phyloP scores from a whole-genome alignment of 2,113 vertebrate species.

The Neogale vison region DNA sequence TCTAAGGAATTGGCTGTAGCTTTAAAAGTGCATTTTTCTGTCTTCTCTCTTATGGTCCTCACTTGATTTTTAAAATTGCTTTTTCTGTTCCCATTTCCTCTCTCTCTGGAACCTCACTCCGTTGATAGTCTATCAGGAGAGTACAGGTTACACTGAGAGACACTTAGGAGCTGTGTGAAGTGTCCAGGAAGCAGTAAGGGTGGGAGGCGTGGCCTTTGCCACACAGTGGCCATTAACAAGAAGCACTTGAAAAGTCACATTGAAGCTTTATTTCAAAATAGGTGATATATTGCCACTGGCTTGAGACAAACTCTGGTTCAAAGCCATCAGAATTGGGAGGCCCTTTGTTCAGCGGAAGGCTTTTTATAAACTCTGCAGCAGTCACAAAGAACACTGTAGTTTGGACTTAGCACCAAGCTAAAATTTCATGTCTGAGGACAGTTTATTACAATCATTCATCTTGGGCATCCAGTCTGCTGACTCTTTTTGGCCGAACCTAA shows the following conservation, averaged over 20 bases:
- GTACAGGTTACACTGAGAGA: not conserved
- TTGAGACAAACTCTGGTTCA: not conserved
- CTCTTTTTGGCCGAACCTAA: conserved; percentile 61
- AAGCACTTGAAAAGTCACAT: not conserved
- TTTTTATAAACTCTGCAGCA: not conserved
- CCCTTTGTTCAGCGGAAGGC: not conserved
- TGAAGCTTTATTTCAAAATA: not conserved
- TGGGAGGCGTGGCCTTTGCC: not conserved
- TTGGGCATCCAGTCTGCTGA: conserved; percentile 62
- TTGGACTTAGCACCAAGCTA: conserved; percentile 42
- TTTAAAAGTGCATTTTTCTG: not conserved
- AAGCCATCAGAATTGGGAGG: not conserved
- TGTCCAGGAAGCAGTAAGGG: not conserved
- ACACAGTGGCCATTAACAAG: not conserved
- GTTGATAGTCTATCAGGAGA: not conserved
- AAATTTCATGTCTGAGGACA: conserved; percentile 27
- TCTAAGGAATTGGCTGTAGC: not conserved
- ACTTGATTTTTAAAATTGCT: not conserved
- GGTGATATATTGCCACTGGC: not conserved
- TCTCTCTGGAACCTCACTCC: not conserved
- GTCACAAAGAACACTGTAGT: not conserved
- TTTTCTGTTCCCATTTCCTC: not conserved
- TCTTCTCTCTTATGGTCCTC: not conserved
- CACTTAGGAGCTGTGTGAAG: not conserved
- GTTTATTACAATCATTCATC: conserved; percentile 23